These are phyloP conservation scores for Tryphoninae sp. DNA, from an alignment of 2,888 invertebrate genomes.

Conservation along the genomic window DNA sequence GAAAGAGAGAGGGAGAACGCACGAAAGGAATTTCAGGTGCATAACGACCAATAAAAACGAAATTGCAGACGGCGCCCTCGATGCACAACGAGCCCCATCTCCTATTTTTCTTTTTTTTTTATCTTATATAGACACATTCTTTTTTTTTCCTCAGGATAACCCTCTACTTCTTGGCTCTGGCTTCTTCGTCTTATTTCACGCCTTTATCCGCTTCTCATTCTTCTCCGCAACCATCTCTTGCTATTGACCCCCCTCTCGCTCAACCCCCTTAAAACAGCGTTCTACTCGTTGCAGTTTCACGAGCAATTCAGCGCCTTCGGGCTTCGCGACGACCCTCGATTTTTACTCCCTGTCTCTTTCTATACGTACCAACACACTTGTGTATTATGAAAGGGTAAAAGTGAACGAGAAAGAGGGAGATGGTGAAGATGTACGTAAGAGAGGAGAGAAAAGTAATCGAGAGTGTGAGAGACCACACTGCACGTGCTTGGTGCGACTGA, in stretches of 20 bases:
- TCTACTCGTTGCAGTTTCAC: constrained; percentile 56
- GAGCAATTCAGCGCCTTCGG: constrained; percentile 55
- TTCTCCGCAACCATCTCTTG: constrained; percentile 12
- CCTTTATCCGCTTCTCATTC: constrained; percentile 19
- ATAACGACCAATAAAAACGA: constrained; percentile 62
- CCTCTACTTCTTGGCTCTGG: constrained; percentile 46
- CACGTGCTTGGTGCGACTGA: constrained; percentile 66
- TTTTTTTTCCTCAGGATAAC: constrained; percentile 2
- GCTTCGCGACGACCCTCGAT: constrained; percentile 55
- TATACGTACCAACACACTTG: background rate
- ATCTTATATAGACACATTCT: background rate
- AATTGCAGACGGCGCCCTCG: constrained; percentile 60
- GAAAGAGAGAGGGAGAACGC: constrained; percentile 50
- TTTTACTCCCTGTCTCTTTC: constrained; percentile 19
- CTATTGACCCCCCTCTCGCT: background rate
- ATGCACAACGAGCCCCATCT: constrained; percentile 19
- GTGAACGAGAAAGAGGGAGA: constrained; percentile 6
- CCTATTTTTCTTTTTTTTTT: constrained; percentile 1
- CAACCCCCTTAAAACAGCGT: constrained; percentile 20
- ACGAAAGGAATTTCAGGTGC: constrained; percentile 63
- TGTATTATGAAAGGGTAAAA: background rate
- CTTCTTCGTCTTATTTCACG: constrained; percentile 37
- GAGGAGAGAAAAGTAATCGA: constrained; percentile 44
- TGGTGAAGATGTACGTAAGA: constrained; percentile 35
- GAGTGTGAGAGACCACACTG: constrained; percentile 41